Percentiles rank a stretch among this genome's conserved stretches.
These are phyloP conservation scores for Cyanoderma ruficeps DNA, from an alignment of 2,113 vertebrate species.

Conservation along the genomic window DNA sequence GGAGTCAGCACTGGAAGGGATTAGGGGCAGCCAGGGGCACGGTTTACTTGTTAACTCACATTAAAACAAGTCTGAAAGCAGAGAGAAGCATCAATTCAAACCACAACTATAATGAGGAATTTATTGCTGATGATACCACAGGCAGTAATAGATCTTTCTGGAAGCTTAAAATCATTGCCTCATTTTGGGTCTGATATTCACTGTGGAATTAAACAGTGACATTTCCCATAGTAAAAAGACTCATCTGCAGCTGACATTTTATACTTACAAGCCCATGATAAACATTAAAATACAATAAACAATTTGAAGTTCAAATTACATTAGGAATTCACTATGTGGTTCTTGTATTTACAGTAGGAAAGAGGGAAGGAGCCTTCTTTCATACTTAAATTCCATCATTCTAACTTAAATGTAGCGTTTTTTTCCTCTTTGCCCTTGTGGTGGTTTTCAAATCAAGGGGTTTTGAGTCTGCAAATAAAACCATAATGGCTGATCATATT, in stretches of 20 bases:
- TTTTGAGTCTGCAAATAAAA: not conserved
- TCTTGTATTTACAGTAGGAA: not conserved
- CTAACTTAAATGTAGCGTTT: not conserved
- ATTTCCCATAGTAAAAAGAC: not conserved
- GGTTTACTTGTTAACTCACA: not conserved
- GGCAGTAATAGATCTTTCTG: not conserved
- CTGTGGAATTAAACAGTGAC: not conserved
- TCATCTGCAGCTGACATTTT: not conserved
- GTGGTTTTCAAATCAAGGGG: not conserved
- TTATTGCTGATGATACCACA: slow-evolving; percentile 6
- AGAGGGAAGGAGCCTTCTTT: not conserved
- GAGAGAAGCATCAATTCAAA: not conserved
- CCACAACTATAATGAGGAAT: not conserved
- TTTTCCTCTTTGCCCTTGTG: not conserved
- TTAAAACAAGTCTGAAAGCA: not conserved
- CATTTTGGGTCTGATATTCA: not conserved
- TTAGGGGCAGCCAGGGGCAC: not conserved
- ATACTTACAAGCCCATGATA: not conserved
- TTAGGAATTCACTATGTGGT: not conserved
- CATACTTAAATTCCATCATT: not conserved
- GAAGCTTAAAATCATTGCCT: not conserved
- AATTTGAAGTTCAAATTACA: not conserved
- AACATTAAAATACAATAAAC: not conserved
- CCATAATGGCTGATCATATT: not conserved
- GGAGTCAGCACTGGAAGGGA: not conserved